Conservation (phyloP, 1,140 invertebrate genomes). For the Sarcophaga bullata region DNA sequence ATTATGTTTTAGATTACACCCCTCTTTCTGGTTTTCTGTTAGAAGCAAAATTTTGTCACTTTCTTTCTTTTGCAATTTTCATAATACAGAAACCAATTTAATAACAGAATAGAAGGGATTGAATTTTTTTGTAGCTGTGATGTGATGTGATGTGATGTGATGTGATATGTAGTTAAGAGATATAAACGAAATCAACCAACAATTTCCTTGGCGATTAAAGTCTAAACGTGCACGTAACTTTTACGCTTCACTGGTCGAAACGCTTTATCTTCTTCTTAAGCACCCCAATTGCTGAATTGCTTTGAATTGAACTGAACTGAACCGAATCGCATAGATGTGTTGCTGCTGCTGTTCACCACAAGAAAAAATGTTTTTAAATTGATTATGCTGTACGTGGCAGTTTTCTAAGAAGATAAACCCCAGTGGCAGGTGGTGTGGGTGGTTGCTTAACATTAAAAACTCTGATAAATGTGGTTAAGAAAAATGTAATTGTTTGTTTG, state of each 20-base stretch:
- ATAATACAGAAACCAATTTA: background rate
- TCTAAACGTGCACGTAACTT: constrained; percentile 1
- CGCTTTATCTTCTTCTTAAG: background rate
- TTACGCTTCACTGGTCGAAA: background rate
- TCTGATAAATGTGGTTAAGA: background rate
- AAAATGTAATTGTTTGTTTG: constrained; percentile 17
- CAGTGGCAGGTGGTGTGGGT: background rate
- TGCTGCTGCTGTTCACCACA: background rate
- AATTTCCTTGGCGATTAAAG: constrained; percentile 2
- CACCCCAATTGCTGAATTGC: background rate
- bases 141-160: background rate
- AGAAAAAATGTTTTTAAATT: background rate
- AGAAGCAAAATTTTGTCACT: too few relatives aligned
- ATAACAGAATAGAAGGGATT: background rate
- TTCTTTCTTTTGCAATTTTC: too few relatives aligned
- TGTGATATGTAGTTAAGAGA: background rate
- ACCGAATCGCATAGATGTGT: background rate
- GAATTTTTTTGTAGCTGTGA: background rate
- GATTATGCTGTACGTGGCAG: constrained; percentile 27
- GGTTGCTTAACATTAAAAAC: background rate
- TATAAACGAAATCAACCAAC: background rate
- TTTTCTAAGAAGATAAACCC: constrained; percentile 1
- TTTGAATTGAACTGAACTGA: background rate
- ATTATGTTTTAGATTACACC: too few relatives aligned
- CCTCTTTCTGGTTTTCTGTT: too few relatives aligned